These are phyloP conservation scores for Abrostola tripartita DNA, from an alignment of 2,888 invertebrate genomes.

Conservation along the genomic window DNA sequence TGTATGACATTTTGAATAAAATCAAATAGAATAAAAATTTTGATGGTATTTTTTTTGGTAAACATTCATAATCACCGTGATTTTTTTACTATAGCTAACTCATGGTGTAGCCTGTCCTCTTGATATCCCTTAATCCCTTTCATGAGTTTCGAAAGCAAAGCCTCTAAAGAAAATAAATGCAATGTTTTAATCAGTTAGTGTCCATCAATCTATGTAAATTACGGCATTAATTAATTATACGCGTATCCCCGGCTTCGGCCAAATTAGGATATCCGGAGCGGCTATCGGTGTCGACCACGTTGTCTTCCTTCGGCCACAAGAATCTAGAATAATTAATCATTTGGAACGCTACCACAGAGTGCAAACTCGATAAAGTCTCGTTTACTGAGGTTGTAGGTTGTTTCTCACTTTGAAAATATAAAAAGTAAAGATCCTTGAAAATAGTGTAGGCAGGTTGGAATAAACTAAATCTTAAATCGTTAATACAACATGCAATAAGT, in stretches of 20 bases:
- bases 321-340: constrained; percentile 64
- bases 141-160: too few relatives aligned
- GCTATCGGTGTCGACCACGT: constrained; percentile 55
- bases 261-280: constrained; percentile 61
- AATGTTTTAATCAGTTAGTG: constrained; percentile 1
- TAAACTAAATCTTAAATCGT: background rate
- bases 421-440: too few relatives aligned
- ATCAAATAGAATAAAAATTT: too few relatives aligned
- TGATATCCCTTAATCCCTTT: too few relatives aligned
- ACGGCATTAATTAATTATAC: constrained; percentile 57
- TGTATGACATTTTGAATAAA: background rate
- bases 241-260: constrained; percentile 50
- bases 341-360: constrained; percentile 37
- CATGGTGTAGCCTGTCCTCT: too few relatives aligned
- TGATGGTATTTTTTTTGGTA: too few relatives aligned
- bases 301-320: constrained; percentile 51
- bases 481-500: background rate
- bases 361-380: constrained; percentile 31
- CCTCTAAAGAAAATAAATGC: background rate
- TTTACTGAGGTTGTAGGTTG: background rate
- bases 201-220: constrained; percentile 18
- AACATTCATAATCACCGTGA: too few relatives aligned
- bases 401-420: background rate
- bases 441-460: background rate
- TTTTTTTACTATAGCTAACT: too few relatives aligned